A percentile compares a stretch with the other conserved stretches of the same genome.
These are phyloP conservation scores for Trissolcus basalis DNA, from an alignment of 1,140 invertebrate genomes.

Conservation along the genomic window DNA sequence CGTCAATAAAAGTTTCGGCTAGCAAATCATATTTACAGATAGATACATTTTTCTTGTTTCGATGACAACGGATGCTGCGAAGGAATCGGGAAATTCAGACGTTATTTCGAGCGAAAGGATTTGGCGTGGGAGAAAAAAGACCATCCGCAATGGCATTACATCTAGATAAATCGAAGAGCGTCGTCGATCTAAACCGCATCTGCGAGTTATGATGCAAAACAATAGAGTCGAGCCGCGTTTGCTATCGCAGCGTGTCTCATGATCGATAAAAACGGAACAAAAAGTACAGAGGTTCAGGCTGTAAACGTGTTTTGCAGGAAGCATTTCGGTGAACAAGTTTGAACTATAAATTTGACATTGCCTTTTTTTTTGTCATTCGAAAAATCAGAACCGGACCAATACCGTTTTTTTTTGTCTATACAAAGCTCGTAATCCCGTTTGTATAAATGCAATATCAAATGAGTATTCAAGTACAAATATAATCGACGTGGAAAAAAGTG, in stretches of 20 bases:
- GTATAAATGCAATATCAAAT: constrained; percentile 50
- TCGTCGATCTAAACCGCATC: constrained; percentile 2
- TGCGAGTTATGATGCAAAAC: constrained; percentile 21
- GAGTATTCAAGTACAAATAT: constrained; percentile 46
- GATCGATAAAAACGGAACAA: constrained; percentile 17
- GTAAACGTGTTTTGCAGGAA: background rate
- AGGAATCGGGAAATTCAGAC: constrained; percentile 40
- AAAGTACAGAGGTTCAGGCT: constrained; percentile 6
- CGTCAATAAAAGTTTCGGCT: constrained; percentile 32
- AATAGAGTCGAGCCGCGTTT: constrained; percentile 13
- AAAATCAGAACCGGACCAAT: too few relatives aligned
- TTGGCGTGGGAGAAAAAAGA: constrained; percentile 16
- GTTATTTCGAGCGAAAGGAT: constrained; percentile 34
- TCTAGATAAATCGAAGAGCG: constrained; percentile 17
- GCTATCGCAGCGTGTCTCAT: constrained; percentile 6
- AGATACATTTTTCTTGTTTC: constrained; percentile 18
- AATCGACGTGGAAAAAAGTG: constrained; percentile 44
- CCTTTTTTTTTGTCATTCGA: too few relatives aligned
- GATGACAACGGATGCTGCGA: constrained; percentile 15
- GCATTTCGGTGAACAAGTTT: too few relatives aligned
- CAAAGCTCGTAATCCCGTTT: constrained; percentile 32
- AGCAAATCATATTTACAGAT: constrained; percentile 45
- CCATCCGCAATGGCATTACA: constrained; percentile 9
- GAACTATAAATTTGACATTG: too few relatives aligned
- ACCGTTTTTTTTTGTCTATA: constrained; percentile 23